Base-by-base conservation (phyloP, 2,797 vertebrate genomes). In the Margarornis squamiger region DNA sequence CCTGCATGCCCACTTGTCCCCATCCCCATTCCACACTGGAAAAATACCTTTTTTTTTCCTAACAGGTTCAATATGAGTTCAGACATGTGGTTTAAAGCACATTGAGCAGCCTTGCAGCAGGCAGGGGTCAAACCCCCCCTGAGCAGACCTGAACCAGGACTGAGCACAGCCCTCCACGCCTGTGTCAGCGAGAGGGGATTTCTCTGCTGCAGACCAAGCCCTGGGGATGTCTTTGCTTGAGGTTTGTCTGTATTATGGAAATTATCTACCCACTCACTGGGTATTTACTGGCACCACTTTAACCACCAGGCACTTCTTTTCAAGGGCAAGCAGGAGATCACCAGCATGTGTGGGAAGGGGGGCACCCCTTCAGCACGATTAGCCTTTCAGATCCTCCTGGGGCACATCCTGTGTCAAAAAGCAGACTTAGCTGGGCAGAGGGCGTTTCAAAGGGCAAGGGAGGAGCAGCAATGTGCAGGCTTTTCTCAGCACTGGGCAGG, bases 241-340 rank as follows among this genome's bases (percentile, higher is more conserved):
- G 52, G 70, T 26, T 76, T 41, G 36, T n/a, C 55, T 45, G 62
- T n/a, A 30, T 20, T 29, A n/a, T 48, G 86, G 84, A 92, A 94
- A 95, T 61, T 14, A 90, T 68, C 92, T 77, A 43, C 89, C 93
- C 78, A 86, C 95, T 58, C 92, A n/a, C 58, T 58, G 86, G 51
- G n/a, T 72, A 10, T 43, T 94, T 39, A 63, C 83, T 77, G 93
- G 92, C 87, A 90, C 59, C 81, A 36, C 83, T 58, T 59, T 48
- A 90, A 86, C 82, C 93, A 83, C 49, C 36, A 62, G 62, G n/a
- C 57, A 2, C 66, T 91, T 95, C 84, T 65, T 65, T 63, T 81
- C 68, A 78, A 78, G 68, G 63, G 73, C 59, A n/a, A 41, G 49
- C 51, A 14, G 80, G 41, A 65, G 62, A 13, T 46, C 38, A 5